Conservation (phyloP, 2,888 invertebrate genomes). For the Hirtodrosophila cameraria region DNA sequence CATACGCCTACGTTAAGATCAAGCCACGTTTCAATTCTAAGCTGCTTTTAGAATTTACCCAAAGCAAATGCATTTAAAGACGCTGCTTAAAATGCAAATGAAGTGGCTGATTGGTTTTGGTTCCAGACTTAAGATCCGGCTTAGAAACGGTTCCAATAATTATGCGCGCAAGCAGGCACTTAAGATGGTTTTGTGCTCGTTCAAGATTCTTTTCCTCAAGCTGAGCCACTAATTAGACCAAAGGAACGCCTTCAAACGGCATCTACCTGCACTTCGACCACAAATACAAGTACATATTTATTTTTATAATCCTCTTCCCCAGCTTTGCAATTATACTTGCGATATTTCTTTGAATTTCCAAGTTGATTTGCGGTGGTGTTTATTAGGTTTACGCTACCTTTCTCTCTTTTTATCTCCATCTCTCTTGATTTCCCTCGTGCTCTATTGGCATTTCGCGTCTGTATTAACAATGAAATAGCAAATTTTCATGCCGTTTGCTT, state of each 20-base stretch:
- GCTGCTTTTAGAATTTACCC: slow-evolving; percentile 49
- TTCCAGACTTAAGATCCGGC: slow-evolving; percentile 28
- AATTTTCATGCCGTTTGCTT: slow-evolving; percentile 70
- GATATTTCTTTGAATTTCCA: slow-evolving; percentile 36
- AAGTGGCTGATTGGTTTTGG: slow-evolving; percentile 68
- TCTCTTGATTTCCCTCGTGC: slow-evolving; percentile 3
- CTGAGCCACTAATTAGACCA: slow-evolving; percentile 60
- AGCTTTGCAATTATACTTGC: slow-evolving; percentile 37
- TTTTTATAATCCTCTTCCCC: slow-evolving; percentile 29
- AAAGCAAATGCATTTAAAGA: slow-evolving; percentile 19
- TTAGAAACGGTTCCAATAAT: slow-evolving; percentile 44
- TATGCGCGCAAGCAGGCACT: slow-evolving; percentile 54
- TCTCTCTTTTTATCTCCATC: neutral
- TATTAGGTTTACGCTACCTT: slow-evolving; percentile 57
- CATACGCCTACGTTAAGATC: slow-evolving; percentile 55
- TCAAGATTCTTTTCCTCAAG: slow-evolving; percentile 2
- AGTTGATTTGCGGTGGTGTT: slow-evolving; percentile 59
- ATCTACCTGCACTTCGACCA: slow-evolving; percentile 22
- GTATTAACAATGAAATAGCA: slow-evolving; percentile 66
- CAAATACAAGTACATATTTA: slow-evolving; percentile 3
- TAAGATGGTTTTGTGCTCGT: slow-evolving; percentile 25
- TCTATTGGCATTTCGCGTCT: slow-evolving; percentile 22
- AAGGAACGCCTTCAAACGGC: slow-evolving; percentile 20
- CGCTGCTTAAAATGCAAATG: slow-evolving; percentile 68
- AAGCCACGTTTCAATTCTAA: slow-evolving; percentile 26